phyloP scores from a whole-genome alignment of 2,113 vertebrate genomes.

The Smithornis capensis region DNA sequence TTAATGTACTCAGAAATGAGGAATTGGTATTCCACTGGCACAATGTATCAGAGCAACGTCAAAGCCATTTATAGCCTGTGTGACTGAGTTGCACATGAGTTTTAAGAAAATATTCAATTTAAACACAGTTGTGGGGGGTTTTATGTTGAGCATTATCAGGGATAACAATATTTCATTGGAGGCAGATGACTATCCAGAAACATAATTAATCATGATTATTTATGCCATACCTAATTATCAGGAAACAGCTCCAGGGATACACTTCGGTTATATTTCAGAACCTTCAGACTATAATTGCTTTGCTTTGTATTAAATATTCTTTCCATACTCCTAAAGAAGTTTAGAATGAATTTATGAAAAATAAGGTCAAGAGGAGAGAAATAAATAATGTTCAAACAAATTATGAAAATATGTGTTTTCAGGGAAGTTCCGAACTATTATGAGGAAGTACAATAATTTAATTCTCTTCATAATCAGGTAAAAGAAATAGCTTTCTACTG shows the following conservation, averaged over 20 bases:
- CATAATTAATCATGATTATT: constrained; percentile 63
- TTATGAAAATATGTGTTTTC: constrained; percentile 36
- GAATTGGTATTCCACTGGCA: constrained; percentile 17
- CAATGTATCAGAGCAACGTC: constrained; percentile 3
- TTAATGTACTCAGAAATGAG: constrained; percentile 31
- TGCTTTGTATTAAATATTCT: constrained; percentile 55
- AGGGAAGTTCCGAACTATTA: neutral
- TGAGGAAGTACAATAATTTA: neutral
- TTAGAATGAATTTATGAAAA: constrained; percentile 17
- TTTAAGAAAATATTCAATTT: constrained; percentile 45
- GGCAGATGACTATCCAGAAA: constrained; percentile 51
- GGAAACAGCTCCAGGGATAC: constrained; percentile 35
- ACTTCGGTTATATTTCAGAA: constrained; percentile 52
- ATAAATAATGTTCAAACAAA: constrained; percentile 12
- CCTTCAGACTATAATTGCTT: constrained; percentile 65
- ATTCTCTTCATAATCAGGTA: constrained; percentile 21
- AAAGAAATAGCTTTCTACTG: constrained; percentile 17
- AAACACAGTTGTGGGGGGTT: neutral
- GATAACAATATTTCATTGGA: constrained; percentile 53
- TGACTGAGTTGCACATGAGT: neutral
- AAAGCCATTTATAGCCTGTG: constrained; percentile 20
- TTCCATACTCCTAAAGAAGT: constrained; percentile 22
- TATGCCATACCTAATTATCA: constrained; percentile 64
- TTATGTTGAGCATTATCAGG: constrained; percentile 24
- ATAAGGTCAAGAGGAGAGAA: constrained; percentile 30